Base-by-base conservation (phyloP, 2,888 invertebrate genomes). In the Trichogramma dendrolimi region DNA sequence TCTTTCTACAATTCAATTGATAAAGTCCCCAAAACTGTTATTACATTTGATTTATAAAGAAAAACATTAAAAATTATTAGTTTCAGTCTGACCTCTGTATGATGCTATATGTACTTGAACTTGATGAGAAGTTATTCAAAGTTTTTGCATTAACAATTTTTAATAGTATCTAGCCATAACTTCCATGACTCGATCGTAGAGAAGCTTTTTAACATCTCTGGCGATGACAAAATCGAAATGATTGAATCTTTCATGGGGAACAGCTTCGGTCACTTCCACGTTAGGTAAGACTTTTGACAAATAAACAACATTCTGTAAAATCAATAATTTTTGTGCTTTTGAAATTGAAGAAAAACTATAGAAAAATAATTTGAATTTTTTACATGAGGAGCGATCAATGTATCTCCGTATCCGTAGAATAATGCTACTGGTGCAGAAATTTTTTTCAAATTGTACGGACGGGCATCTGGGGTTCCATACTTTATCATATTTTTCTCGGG, bases 201-300 rank as follows among this genome's bases (percentile, higher is more conserved):
- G 71, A 40, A 82, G 69, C 7, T 74, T 75, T 6, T 82, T 79
- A 48, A 48, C 48, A 48, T 48, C 48, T 14, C 27, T 48, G 0
- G 86, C 87, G 80, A 85, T 88, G 50, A 87, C 70, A 66, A 84
- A 88, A 70, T 89, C 88, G 68, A 87, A 75, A 72, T 89, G 88
- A 71, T 83, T 85, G 66, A 85, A 88, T 49, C 79, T 75, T 46
- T 81, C 77, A 69, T 82, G 75, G 1, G 81, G 76, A 4, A 87
- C 79, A 5, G 50, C n/a, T 48, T 68, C 67, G 11, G 60, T 4
- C 1, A 57, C 42, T 6, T 69, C 58, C 4, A 70, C 55, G 47
- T 69, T 71, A 47, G 62, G 64, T 10, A 71, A 52, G 10, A 40
- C 61, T 10, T 48, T 65, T 3, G 65, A 55, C n/a, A 71, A 48